phyloP scores from a whole-genome alignment of 2,113 vertebrate species.

The Tylochromis polylepis region DNA sequence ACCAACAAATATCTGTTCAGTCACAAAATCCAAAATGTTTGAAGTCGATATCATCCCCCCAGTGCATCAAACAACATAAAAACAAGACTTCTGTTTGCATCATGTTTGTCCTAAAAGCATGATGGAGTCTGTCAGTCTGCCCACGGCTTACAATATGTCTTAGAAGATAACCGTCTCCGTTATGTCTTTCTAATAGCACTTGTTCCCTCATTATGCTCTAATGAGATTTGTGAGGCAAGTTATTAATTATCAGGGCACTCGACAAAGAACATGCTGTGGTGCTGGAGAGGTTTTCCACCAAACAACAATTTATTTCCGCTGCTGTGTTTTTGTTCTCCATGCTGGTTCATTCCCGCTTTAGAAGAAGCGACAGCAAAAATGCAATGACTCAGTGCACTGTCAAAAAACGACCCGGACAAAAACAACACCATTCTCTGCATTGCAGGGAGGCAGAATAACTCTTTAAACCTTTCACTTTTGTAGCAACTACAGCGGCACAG shows the following conservation, averaged over 20 bases:
- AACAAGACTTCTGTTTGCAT: not conserved
- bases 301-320: not conserved
- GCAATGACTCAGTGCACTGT: not conserved
- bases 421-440: not conserved
- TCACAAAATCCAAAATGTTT: not conserved
- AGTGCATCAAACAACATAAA: not conserved
- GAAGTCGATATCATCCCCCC: not conserved
- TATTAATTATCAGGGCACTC: constrained; percentile 32
- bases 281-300: not conserved
- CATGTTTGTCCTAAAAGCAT: not conserved
- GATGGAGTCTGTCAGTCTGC: not conserved
- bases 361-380: not conserved
- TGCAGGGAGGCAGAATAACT: not conserved
- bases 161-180: constrained; percentile 3
- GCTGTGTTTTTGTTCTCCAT: not conserved
- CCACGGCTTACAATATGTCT: not conserved
- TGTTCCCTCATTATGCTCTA: constrained; percentile 46
- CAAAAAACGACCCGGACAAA: not conserved
- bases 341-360: not conserved
- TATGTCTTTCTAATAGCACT: constrained; percentile 23
- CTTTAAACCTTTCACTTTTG: not conserved
- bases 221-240: constrained; percentile 52
- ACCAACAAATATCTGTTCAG: not conserved
- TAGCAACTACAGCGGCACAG: not conserved
- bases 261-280: not conserved